A percentile compares a stretch with the other conserved stretches of the same genome.
These are phyloP conservation scores for Notarius quadriscutis DNA, from an alignment of 2,113 vertebrate species.

Conservation along the genomic window DNA sequence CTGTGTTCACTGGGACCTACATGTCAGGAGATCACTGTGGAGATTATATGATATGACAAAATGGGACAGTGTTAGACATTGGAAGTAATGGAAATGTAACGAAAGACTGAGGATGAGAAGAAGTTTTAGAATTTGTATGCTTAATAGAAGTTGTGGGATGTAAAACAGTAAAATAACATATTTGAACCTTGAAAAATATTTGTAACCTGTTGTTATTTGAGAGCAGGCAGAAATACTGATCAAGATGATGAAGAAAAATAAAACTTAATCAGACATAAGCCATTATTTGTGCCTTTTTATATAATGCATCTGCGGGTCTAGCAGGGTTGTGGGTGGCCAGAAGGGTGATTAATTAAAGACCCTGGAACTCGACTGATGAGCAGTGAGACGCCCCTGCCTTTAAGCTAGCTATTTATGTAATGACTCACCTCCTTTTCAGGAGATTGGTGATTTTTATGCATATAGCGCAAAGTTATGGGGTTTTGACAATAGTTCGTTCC, in stretches of 20 bases:
- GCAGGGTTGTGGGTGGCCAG: constrained; percentile 31
- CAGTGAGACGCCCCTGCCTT: constrained; percentile 37
- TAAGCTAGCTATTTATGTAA: constrained; percentile 45
- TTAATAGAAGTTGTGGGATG: background rate
- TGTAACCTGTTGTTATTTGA: background rate
- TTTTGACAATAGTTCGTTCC: constrained; percentile 28
- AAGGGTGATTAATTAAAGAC: constrained; percentile 54
- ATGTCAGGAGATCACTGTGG: background rate
- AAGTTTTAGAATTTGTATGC: background rate
- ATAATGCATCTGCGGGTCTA: constrained; percentile 36
- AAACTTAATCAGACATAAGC: background rate
- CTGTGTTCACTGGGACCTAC: background rate
- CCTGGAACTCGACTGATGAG: constrained; percentile 40
- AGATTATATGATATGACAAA: background rate
- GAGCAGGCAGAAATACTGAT: background rate
- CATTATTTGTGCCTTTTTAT: constrained; percentile 6
- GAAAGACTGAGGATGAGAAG: background rate
- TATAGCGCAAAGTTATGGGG: background rate
- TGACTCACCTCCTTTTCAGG: constrained; percentile 41
- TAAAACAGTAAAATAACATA: background rate
- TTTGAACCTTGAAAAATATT: background rate
- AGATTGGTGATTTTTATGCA: constrained; percentile 14
- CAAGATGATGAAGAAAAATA: background rate
- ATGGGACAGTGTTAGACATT: background rate
- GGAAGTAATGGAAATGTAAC: background rate